These are phyloP conservation scores for Drosophila birchii DNA, from an alignment of 2,888 invertebrate genomes.

Conservation along the genomic window DNA sequence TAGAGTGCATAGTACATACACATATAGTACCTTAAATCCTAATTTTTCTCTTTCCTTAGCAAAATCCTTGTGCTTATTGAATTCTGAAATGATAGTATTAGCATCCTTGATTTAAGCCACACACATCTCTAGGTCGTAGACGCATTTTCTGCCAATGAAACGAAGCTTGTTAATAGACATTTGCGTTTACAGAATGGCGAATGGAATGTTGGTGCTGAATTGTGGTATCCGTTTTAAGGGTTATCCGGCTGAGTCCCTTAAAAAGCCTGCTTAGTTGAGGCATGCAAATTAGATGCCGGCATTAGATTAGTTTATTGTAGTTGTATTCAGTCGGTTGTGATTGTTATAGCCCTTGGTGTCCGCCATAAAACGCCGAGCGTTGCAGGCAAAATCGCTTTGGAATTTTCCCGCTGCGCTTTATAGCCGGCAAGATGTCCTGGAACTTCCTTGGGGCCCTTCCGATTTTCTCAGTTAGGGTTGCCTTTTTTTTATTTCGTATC, in stretches of 20 bases:
- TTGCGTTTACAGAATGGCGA: slow-evolving; percentile 34
- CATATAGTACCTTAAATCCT: not conserved
- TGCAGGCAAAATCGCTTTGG: slow-evolving; percentile 15
- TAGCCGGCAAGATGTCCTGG: slow-evolving; percentile 14
- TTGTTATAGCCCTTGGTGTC: slow-evolving; percentile 59
- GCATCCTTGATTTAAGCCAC: not conserved
- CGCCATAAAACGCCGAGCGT: slow-evolving; percentile 58
- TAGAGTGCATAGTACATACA: not conserved
- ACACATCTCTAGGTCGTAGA: slow-evolving; percentile 13
- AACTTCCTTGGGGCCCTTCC: slow-evolving; percentile 34
- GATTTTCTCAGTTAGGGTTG: slow-evolving; percentile 26
- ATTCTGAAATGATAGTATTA: not conserved
- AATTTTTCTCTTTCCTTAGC: not conserved
- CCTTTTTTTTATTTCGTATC: slow-evolving; percentile 54
- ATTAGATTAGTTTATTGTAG: slow-evolving; percentile 59
- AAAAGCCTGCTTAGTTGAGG: slow-evolving; percentile 50
- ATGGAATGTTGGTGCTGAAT: slow-evolving; percentile 20
- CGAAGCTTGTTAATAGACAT: slow-evolving; percentile 48
- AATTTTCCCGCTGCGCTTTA: slow-evolving; percentile 41
- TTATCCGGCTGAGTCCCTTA: slow-evolving; percentile 48
- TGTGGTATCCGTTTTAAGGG: slow-evolving; percentile 44
- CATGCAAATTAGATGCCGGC: slow-evolving; percentile 53
- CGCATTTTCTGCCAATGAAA: slow-evolving; percentile 44
- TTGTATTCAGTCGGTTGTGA: slow-evolving; percentile 36
- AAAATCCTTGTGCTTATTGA: not conserved